Percentiles rank a stretch among this genome's conserved stretches.
These are phyloP conservation scores for Xylocampa areola DNA, from an alignment of 2,888 invertebrate species.

Conservation along the genomic window DNA sequence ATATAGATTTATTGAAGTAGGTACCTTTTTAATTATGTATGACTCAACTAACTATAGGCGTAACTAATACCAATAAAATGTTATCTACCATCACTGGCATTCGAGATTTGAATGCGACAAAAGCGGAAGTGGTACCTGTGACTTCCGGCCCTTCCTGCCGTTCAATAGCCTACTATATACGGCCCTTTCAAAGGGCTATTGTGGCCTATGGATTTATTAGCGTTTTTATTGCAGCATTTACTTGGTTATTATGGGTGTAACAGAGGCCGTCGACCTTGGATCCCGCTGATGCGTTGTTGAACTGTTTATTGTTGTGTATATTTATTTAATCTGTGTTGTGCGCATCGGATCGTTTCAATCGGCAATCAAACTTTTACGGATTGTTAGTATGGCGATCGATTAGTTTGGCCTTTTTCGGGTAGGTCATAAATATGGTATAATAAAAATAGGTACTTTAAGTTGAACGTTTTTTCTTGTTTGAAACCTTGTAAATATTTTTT, in stretches of 20 bases:
- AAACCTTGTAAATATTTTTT: too few species aligned
- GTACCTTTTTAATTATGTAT: constrained; percentile 1
- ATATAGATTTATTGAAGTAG: not conserved
- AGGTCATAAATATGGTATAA: too few species aligned
- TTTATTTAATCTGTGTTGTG: constrained; percentile 19
- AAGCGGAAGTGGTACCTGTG: constrained; percentile 73
- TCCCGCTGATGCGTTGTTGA: constrained; percentile 23
- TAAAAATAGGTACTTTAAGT: too few species aligned
- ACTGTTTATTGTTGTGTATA: constrained; percentile 32
- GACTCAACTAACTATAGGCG: constrained; percentile 15
- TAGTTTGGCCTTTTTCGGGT: not conserved
- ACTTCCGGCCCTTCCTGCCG: constrained; percentile 68
- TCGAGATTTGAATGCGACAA: constrained; percentile 58
- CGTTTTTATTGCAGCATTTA: constrained; percentile 44
- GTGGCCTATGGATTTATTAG: constrained; percentile 47
- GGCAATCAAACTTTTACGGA: constrained; percentile 19
- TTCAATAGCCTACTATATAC: constrained; percentile 52
- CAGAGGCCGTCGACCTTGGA: constrained; percentile 41
- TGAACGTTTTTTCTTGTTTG: not conserved
- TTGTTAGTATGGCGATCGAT: not conserved
- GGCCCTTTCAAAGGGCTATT: constrained; percentile 62
- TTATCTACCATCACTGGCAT: constrained; percentile 49
- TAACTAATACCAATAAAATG: constrained; percentile 41
- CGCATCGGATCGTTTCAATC: constrained; percentile 16
- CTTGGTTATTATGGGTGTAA: constrained; percentile 31